Conservation (phyloP, 2,888 invertebrate species). For the Chaetogeoica ovagalla region DNA sequence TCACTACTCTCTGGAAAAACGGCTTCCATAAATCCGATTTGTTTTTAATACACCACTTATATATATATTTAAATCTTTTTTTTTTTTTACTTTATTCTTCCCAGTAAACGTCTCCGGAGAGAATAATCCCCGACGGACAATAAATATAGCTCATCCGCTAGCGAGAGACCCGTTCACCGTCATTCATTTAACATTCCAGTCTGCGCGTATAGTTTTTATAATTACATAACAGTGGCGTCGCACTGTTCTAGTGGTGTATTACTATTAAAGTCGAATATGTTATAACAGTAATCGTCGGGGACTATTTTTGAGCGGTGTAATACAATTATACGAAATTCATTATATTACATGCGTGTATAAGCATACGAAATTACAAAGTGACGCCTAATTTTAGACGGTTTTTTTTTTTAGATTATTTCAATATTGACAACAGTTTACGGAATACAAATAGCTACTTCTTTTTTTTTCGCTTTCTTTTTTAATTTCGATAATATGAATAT, state of each 20-base stretch:
- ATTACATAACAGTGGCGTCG: constrained; percentile 10
- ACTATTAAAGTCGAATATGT: neutral
- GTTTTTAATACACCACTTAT: neutral
- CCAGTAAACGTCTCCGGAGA: neutral
- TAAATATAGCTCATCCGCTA: constrained; percentile 39
- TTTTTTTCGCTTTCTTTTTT: no score
- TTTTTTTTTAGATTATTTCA: no score
- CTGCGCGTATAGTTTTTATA: no score
- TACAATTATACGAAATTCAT: neutral
- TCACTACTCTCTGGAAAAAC: neutral
- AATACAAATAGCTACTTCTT: no score
- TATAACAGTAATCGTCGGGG: neutral
- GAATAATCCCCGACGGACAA: constrained; percentile 24
- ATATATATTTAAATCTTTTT: no score
- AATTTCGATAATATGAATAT: no score
- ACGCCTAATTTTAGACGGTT: neutral
- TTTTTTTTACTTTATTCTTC: neutral
- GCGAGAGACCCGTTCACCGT: neutral
- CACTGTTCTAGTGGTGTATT: neutral
- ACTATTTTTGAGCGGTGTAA: neutral
- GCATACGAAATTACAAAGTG: neutral
- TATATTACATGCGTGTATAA: neutral
- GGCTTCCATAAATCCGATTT: constrained; percentile 15
- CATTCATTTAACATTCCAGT: constrained; percentile 27
- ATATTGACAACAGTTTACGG: no score